Percentiles rank a stretch among this genome's conserved stretches.
Evolutionary conservation across 2,888 invertebrate genomes (phyloP).

Genomic region (Dicranocentrus wangi): DNA sequence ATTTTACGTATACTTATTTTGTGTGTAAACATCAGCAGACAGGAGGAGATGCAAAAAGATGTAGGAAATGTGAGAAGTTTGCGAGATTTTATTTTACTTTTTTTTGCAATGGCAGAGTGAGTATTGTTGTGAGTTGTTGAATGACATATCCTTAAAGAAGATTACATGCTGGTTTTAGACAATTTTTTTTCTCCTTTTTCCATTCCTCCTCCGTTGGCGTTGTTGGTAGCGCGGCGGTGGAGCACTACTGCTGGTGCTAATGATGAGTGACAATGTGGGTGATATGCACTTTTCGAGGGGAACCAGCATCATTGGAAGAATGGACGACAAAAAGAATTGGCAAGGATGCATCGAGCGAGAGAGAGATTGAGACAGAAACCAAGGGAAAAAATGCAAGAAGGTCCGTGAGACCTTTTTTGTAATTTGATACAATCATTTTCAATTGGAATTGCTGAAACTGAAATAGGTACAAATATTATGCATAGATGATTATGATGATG

Average conservation of each 20-base stretch:
- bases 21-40: background rate
- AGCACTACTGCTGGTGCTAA: slow-evolving; percentile 10
- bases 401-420: slow-evolving; percentile 50
- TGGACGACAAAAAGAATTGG: slow-evolving; percentile 20
- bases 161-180: slow-evolving; percentile 57
- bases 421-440: slow-evolving; percentile 46
- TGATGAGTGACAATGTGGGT: slow-evolving; percentile 41
- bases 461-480: background rate
- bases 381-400: slow-evolving; percentile 51
- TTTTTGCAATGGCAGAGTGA: slow-evolving; percentile 10
- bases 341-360: slow-evolving; percentile 33
- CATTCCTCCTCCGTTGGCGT: background rate
- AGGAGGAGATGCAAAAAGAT: background rate
- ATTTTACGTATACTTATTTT: background rate
- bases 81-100: too few species aligned
- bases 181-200: too few species aligned
- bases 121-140: slow-evolving; percentile 27
- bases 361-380: slow-evolving; percentile 15
- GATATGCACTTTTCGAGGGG: slow-evolving; percentile 43
- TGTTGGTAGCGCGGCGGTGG: too few species aligned
- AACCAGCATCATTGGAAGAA: background rate
- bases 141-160: slow-evolving; percentile 59
- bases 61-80: slow-evolving; percentile 17
- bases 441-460: too few species aligned
- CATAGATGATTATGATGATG: too few species aligned